A percentile compares a stretch with the other conserved stretches of the same genome.
These are phyloP conservation scores for Rhinichthys klamathensis DNA, from an alignment of 2,113 vertebrate genomes.

Conservation along the genomic window DNA sequence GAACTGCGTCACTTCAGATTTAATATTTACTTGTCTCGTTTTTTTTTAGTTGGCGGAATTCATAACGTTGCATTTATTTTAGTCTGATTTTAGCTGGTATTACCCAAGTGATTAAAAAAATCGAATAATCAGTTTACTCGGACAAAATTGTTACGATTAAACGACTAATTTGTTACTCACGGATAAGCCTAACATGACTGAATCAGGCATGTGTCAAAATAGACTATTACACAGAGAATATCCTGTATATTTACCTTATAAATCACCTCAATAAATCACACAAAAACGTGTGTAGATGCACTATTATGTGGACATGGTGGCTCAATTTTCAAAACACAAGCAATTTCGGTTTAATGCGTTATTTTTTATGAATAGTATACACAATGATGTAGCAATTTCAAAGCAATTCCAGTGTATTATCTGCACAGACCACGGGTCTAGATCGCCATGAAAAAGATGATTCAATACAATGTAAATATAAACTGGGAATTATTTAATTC, in stretches of 20 bases:
- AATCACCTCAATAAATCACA: not conserved
- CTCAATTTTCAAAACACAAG: not conserved
- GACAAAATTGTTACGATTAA: not conserved
- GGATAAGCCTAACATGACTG: not conserved
- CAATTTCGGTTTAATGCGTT: not conserved
- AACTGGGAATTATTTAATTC: not conserved
- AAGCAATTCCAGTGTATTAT: not conserved
- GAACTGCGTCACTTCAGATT: constrained; percentile 1
- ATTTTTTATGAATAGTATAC: not conserved
- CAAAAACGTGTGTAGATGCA: not conserved
- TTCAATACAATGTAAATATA: not conserved
- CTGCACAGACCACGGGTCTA: not conserved
- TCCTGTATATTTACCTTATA: not conserved
- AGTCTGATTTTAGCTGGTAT: not conserved
- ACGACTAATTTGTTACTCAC: not conserved
- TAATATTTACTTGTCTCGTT: not conserved
- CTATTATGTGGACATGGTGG: not conserved
- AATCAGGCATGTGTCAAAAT: not conserved
- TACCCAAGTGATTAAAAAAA: not conserved
- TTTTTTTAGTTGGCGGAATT: not conserved
- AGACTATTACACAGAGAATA: not conserved
- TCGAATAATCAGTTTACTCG: not conserved
- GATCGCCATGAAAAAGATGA: not conserved
- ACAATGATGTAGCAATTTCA: not conserved
- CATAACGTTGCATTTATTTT: not conserved